These are phyloP conservation scores for Cebidichthys violaceus DNA, from an alignment of 2,113 vertebrate genomes.

Conservation along the genomic window DNA sequence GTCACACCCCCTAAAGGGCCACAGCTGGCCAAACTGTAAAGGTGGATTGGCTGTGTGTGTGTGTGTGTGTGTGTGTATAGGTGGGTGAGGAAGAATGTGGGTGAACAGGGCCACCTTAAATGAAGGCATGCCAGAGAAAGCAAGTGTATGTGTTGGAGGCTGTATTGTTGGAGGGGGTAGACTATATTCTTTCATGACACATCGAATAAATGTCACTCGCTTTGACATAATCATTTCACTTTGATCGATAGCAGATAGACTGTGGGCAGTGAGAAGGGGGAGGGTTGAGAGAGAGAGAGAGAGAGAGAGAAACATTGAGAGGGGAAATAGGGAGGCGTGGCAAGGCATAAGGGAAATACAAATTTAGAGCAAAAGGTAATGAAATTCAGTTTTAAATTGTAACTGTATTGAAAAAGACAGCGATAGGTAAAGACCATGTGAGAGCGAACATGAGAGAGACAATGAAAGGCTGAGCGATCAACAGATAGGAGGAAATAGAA, in stretches of 20 bases:
- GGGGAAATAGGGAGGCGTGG: too few relatives aligned
- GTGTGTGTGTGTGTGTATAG: neutral
- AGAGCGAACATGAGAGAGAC: neutral
- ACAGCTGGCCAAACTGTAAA: slow-evolving; percentile 73
- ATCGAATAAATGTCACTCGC: slow-evolving; percentile 56
- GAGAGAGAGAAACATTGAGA: neutral
- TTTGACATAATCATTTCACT: slow-evolving; percentile 57
- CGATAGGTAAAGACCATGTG: slow-evolving; percentile 5
- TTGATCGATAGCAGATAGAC: slow-evolving; percentile 48
- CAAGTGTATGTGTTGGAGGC: neutral
- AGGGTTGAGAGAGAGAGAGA: neutral
- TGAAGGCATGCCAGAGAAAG: neutral
- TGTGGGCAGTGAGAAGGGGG: slow-evolving; percentile 3
- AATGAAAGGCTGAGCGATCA: neutral
- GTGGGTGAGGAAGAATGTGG: neutral
- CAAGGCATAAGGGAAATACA: neutral
- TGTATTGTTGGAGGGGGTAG: neutral
- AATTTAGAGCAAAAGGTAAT: neutral
- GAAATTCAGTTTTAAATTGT: neutral
- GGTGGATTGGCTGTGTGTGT: slow-evolving; percentile 21
- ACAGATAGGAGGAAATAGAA: slow-evolving; percentile 39
- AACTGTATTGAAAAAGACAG: slow-evolving; percentile 10
- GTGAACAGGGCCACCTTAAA: neutral
- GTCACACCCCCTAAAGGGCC: slow-evolving; percentile 50
- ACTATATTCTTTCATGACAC: slow-evolving; percentile 48